These are phyloP conservation scores for Argentina silus DNA, from an alignment of 2,797 vertebrate genomes.

Conservation along the genomic window DNA sequence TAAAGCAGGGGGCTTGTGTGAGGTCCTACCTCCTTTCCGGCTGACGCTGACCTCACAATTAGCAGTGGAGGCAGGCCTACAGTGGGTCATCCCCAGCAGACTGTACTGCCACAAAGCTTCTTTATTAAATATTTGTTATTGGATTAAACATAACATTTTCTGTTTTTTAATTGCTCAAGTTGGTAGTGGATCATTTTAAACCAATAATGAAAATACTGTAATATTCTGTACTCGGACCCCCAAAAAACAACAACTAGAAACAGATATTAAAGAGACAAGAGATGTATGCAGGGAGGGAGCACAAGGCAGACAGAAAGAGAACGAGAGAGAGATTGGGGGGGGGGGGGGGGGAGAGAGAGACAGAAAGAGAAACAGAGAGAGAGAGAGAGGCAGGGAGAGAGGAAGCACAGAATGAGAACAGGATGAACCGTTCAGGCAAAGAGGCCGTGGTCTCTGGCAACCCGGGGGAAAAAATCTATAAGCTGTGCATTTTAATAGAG, in stretches of 20 bases:
- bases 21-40: conserved; percentile 14
- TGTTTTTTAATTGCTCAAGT: too few relatives aligned
- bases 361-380: conserved; percentile 76
- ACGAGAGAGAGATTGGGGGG: too few relatives aligned
- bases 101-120: too few relatives aligned
- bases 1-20: conserved; percentile 13
- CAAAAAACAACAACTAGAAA: too few relatives aligned
- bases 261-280: too few relatives aligned
- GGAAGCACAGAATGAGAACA: conserved; percentile 37
- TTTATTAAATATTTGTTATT: too few relatives aligned
- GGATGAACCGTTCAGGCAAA: conserved; percentile 31
- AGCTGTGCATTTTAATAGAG: conserved; percentile 82
- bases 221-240: too few relatives aligned
- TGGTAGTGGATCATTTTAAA: too few relatives aligned
- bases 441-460: conserved; percentile 77
- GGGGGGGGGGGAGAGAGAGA: too few relatives aligned
- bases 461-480: conserved; percentile 74
- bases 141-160: too few relatives aligned
- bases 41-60: conserved; percentile 2
- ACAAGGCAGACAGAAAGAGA: conserved; percentile 80
- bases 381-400: conserved; percentile 82
- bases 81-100: conserved; percentile 17
- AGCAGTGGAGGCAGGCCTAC: neutral
- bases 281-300: neutral
- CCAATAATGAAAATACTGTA: too few relatives aligned